Evolutionary conservation across 2,888 invertebrate genomes (phyloP), one percentile per base, ranked within the genome.

Genomic region (Diaphora mendica): DNA sequence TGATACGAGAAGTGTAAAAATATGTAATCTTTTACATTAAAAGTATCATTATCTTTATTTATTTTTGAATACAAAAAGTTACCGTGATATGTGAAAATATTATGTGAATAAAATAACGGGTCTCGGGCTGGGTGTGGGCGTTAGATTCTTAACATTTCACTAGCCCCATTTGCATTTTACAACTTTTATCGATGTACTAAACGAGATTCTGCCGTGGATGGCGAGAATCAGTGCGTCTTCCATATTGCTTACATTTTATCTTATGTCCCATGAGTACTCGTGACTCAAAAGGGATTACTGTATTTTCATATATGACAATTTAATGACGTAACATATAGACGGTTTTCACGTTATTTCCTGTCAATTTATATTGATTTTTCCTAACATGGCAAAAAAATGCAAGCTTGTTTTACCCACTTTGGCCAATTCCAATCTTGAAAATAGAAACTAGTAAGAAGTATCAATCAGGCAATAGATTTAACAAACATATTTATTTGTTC

Each of bases 121-220:
- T 81, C 88, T 82, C 82, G 85, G 82, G 79, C 79, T 82, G 77
- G 85, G 88, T 85, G 94, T 94, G 91, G 95, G 94, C 89, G 92
- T 91, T 87, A 90, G 90, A 93, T 93, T 94, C 92, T 92, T 92
- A 92, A 91, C 93, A 93, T 93, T 93, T 93, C 92, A 93, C 92
- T 93, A 91, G 89, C 81, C 85, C 90, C 88, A 95, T 95, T 95
- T 94, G 92, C 95, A 95, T 95, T 94, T 95, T 92, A 95, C 94
- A 94, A 93, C 93, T 93, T 95, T 92, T 94, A 94, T 93, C 93
- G 92, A 88, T 91, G 93, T 92, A 89, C 88, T 91, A 92, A 93
- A 92, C 91, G 91, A 92, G 92, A 90, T 88, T 90, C 87, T 88
- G 86, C 88, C 88, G 88, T 89, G 89, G 88, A 88, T 91, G 90